phyloP scores from a whole-genome alignment of 2,888 invertebrate species.

The Watsonalla binaria region DNA sequence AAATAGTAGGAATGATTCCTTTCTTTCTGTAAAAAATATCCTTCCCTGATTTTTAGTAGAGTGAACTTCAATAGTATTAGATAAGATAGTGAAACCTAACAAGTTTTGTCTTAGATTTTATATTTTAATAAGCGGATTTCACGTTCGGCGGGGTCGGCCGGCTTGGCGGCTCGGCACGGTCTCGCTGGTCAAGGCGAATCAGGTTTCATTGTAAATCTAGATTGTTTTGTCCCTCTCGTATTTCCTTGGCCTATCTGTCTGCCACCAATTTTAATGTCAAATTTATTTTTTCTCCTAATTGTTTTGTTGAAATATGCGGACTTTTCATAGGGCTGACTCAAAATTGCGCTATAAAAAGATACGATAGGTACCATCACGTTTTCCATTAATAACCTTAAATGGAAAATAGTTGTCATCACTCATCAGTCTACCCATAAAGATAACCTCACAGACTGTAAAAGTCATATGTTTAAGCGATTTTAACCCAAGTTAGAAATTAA shows the following conservation, averaged over 20 bases:
- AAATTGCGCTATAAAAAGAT: too few species aligned
- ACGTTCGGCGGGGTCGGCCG: conserved; percentile 31
- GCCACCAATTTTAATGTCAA: neutral
- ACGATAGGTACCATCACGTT: too few species aligned
- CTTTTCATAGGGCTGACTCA: too few species aligned
- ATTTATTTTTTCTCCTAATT: neutral
- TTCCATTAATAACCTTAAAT: too few species aligned
- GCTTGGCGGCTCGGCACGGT: conserved; percentile 14
- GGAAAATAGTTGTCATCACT: too few species aligned
- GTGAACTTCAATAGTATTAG: neutral
- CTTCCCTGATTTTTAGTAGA: conserved; percentile 2
- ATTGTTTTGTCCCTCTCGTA: conserved; percentile 52
- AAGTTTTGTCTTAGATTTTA: conserved; percentile 42
- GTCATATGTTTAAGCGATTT: too few species aligned
- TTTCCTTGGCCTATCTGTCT: conserved; percentile 44
- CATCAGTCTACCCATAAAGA: too few species aligned
- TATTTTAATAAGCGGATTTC: conserved; percentile 63
- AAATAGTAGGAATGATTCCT: too few species aligned
- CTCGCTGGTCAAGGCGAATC: conserved; percentile 47
- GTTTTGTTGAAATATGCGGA: too few species aligned
- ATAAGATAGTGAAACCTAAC: conserved; percentile 42
- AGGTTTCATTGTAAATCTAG: conserved; percentile 66
- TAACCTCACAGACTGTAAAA: too few species aligned
- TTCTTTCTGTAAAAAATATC: too few species aligned
- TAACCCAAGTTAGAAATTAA: too few species aligned